Evolutionary conservation across 2,113 vertebrate genomes (phyloP), one percentile per base, ranked within the genome.

Genomic region (Lates calcarifer): DNA sequence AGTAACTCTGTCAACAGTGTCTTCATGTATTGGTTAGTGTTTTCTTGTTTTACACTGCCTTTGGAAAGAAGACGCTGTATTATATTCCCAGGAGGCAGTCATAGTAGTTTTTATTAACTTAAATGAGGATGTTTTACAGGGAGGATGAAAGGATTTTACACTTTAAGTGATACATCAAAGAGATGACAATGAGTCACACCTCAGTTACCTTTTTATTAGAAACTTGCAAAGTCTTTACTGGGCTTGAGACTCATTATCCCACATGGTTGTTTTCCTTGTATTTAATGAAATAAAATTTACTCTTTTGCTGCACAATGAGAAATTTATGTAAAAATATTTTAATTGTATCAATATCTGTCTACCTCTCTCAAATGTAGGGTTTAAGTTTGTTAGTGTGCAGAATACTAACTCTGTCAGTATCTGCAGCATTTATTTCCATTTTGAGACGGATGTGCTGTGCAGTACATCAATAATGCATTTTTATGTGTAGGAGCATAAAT

Each of bases 91-190:
- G 15, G 22, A 53, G 56, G 61, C 1, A 47, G 24, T 17, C 4
- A 2, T 3, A 18, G 6, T 17, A 20, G 3, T 65, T 73, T 66
- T 56, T 24, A 63, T 5, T 81, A 3, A 63, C 41, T n/a, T 35
- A 31, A 70, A 70, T 49, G 3, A 69, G 17, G n/a, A 73, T 33
- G n/a, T 84, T 72, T 60, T 45, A 43, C 31, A 51, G 8, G 4
- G n/a, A 24, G 15, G 35, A 74, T 74, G 53, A 75, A 78, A 39
- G 28, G 37, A 76, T 80, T 72, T 63, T 35, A 28, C 35, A 60
- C 47, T 49, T 71, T 22, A 37, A 20, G 63, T 20, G 7, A 20
- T 41, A 26, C 8, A 74, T n/a, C n/a, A n/a, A n/a, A n/a, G n/a
- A n/a, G n/a, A n/a, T n/a, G n/a, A 63, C 63, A 77, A 24, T 35